Evolutionary conservation across 2,888 invertebrate species (phyloP), one percentile per base, ranked within the genome.

Genomic region (Drosophila gaucha): DNA sequence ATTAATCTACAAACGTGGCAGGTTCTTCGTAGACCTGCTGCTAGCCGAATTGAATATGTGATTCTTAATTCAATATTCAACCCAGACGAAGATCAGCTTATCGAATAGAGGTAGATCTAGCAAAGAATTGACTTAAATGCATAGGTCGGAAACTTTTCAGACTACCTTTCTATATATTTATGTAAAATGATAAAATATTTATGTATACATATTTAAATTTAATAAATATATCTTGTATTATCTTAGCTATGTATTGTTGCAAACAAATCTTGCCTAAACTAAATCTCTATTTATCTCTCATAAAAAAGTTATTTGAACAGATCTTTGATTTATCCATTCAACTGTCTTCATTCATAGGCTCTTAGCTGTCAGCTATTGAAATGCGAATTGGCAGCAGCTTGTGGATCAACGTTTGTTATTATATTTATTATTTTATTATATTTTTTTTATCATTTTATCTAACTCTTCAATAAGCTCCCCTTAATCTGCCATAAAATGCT

Each of bases 321-420:
- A n/a, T 12, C 4, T 14, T 2, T 3, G 9, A 14, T 14, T 26
- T 24, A 4, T 14, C 24, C 41, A 41, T 41, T 41, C 41, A 41
- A 10, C 14, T 41, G 24, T 41, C 41, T 14, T 26, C 4, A 41
- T 41, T 41, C 39, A 41, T 9, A 41, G 0, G 5, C 1, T 22
- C 39, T 24, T 10, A 16, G 41, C 41, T 16, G 41, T 9, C 24
- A 26, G 41, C 3, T 14, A 41, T 41, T 41, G 41, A 14, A 41
- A 14, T 41, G 2, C 16, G 41, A 14, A 41, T 41, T 41, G 41
- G 41, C 8, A 41, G 24, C 41, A 41, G 41, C 24, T 24, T 41
- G 24, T 26, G 24, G 41, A 24, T 41, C 41, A 24, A 24, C 9
- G 41, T 41, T 24, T 9, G n/a, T n/a, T n/a, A n/a, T 5, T 12